These are phyloP conservation scores for Cosmopolites sordidus DNA, from an alignment of 2,888 invertebrate genomes.

Conservation along the genomic window DNA sequence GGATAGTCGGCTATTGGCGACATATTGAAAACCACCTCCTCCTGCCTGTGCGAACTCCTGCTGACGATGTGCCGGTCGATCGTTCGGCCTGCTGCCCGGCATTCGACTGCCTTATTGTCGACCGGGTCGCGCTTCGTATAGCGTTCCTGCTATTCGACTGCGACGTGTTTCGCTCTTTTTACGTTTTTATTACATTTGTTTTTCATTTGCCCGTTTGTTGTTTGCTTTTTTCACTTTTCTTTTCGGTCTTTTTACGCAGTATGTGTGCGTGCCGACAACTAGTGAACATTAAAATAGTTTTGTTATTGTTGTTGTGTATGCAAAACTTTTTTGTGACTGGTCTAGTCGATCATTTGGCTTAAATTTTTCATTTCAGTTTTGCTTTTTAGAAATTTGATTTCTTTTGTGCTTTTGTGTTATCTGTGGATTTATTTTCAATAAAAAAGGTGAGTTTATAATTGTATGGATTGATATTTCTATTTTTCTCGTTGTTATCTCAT, in stretches of 20 bases:
- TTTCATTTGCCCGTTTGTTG: conserved; percentile 11
- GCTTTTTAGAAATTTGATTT: no score
- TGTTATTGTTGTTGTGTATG: no score
- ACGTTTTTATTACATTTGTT: conserved; percentile 6
- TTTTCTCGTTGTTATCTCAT: no score
- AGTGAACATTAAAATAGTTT: no score
- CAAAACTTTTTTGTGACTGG: no score
- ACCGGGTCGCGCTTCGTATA: conserved; percentile 12
- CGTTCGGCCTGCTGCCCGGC: conserved; percentile 5
- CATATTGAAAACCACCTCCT: conserved; percentile 1
- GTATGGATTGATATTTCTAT: no score
- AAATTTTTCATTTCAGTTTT: no score
- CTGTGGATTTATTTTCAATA: no score
- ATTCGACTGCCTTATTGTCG: conserved; percentile 14
- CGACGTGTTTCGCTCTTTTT: conserved; percentile 12
- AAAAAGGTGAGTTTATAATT: no score
- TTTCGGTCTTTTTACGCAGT: conserved; percentile 1
- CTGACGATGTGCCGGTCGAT: conserved; percentile 5
- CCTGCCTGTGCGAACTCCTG: conserved; percentile 7
- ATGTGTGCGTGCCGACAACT: not conserved
- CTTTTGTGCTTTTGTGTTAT: no score
- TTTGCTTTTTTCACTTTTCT: conserved; percentile 10
- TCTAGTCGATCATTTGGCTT: no score
- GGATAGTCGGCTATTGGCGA: no score
- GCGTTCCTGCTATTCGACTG: conserved; percentile 12